A percentile compares a stretch with the other conserved stretches of the same genome.
Evolutionary conservation across 2,797 vertebrate species (phyloP).

Genomic region (Agapornis canus): DNA sequence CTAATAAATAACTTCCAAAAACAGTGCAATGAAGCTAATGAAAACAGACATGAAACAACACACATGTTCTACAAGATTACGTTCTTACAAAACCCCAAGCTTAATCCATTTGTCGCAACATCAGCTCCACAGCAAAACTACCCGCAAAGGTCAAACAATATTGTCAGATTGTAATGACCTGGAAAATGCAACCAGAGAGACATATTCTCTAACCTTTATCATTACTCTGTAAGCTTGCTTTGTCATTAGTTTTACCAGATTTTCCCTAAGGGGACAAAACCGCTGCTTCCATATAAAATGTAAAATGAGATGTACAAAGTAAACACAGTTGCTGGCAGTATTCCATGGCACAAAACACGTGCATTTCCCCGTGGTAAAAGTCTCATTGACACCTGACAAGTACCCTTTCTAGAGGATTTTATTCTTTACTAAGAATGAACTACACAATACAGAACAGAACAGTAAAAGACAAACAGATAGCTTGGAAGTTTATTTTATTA

Average conservation of each 20-base stretch:
- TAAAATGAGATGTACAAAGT: background rate
- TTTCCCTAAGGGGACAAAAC: background rate
- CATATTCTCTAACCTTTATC: background rate
- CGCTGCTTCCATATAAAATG: background rate
- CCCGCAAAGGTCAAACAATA: background rate
- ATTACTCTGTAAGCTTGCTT: background rate
- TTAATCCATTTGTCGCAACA: background rate
- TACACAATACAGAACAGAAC: background rate
- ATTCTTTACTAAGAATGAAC: background rate
- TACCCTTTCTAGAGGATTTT: background rate
- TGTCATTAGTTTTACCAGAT: background rate
- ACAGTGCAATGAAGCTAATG: background rate
- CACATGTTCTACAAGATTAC: background rate
- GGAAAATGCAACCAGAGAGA: background rate
- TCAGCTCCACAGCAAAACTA: background rate
- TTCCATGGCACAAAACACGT: rapidly evolving
- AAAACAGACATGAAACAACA: background rate
- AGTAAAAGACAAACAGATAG: background rate
- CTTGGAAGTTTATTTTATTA: constrained; percentile 73
- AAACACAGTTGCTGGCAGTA: rapidly evolving
- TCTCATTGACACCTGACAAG: background rate
- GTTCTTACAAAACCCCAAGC: background rate
- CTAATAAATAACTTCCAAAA: background rate
- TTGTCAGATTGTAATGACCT: background rate
- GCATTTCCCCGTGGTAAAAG: background rate